Percentiles rank a stretch among this genome's conserved stretches.
Evolutionary conservation across 1,140 invertebrate genomes (phyloP).

Genomic region (Holcopasites calliopsidis): DNA sequence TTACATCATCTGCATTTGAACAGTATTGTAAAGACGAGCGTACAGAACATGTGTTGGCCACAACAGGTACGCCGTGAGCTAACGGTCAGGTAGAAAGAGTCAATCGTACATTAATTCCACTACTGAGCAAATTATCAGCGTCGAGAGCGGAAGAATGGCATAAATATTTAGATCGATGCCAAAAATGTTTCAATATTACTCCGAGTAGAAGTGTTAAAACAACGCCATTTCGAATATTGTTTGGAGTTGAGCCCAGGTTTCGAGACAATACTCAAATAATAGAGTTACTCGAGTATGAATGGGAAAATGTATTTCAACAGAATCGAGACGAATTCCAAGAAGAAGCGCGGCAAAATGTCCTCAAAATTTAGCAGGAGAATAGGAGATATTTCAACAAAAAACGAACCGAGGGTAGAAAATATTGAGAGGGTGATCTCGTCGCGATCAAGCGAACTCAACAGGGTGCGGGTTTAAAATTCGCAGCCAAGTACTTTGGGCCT

Average conservation of each 20-base stretch:
- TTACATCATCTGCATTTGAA: too few relatives aligned
- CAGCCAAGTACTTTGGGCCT: not conserved
- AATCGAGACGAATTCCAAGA: too few relatives aligned
- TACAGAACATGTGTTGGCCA: too few relatives aligned
- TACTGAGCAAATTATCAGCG: not conserved
- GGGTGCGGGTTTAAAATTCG: not conserved
- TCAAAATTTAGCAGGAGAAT: constrained; percentile 2
- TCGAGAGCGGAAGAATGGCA: not conserved
- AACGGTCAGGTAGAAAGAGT: too few relatives aligned
- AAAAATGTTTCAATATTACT: constrained; percentile 11
- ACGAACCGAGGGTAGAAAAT: not conserved
- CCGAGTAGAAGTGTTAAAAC: not conserved
- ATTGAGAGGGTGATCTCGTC: not conserved
- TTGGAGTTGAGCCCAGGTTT: not conserved
- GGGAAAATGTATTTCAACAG: too few relatives aligned
- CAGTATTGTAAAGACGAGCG: too few relatives aligned
- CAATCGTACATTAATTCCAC: too few relatives aligned
- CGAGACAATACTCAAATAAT: not conserved
- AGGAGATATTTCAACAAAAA: not conserved
- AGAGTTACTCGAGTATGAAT: too few relatives aligned
- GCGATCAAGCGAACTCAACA: not conserved
- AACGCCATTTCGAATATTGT: not conserved
- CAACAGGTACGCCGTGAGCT: too few relatives aligned
- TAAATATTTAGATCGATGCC: not conserved
- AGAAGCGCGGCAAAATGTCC: too few relatives aligned